Percentiles rank a stretch among this genome's conserved stretches.
These are phyloP conservation scores for Hydropotes inermis DNA, from an alignment of 2,113 vertebrate genomes.

Conservation along the genomic window DNA sequence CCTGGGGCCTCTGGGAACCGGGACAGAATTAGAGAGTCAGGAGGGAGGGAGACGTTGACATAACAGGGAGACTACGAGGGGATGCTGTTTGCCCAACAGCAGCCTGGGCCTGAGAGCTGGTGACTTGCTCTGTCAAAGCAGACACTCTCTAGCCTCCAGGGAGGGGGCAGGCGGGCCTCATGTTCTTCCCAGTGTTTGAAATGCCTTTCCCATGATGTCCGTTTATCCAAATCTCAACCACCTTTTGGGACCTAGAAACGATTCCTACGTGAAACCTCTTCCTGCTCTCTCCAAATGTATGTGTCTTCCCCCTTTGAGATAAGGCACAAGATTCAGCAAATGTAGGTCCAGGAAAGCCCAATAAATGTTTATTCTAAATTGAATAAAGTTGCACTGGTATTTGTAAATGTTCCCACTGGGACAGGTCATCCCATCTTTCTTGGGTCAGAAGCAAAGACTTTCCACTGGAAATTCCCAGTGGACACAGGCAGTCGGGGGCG, in stretches of 20 bases:
- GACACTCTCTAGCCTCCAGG: neutral
- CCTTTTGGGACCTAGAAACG: neutral
- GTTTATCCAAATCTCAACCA: neutral
- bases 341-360: neutral
- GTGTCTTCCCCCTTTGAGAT: neutral
- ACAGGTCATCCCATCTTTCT: neutral
- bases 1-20: neutral
- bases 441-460: constrained; percentile 10
- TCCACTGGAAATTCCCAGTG: constrained; percentile 8
- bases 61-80: accelerated
- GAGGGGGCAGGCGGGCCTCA: accelerated
- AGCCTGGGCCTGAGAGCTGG: neutral
- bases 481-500: neutral
- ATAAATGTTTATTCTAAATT: neutral
- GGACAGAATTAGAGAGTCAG: neutral
- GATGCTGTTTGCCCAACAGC: neutral
- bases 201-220: accelerated
- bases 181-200: accelerated
- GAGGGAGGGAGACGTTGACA: neutral
- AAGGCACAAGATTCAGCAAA: neutral
- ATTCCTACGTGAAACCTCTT: neutral
- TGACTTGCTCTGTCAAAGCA: neutral
- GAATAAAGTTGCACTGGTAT: neutral
- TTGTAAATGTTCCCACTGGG: neutral
- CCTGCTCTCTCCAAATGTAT: accelerated